Base-by-base conservation (phyloP, 2,797 vertebrate genomes). In the Lophius americanus region DNA sequence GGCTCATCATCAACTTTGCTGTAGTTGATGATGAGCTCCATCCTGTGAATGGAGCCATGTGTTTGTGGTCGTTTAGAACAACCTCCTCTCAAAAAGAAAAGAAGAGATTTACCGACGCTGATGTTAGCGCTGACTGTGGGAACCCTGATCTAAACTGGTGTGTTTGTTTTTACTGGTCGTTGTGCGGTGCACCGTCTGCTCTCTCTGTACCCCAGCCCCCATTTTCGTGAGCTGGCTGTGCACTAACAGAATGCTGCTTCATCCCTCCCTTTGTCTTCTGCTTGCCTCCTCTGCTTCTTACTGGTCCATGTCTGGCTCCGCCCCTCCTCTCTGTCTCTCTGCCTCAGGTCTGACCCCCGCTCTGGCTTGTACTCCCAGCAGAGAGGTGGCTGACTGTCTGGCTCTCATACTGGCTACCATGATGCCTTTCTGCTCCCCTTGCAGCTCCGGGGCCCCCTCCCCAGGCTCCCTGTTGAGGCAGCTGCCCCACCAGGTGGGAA, bases 331-430 rank as follows among this genome's bases (percentile, higher is more conserved):
- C 68, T 80, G 52, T 88, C 76, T 86, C 77, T 90, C 78, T 88
- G 50, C 73, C 95, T 92, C 94, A 98, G 97, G 97, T 96, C 94
- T 98, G 89, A 98, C 96, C 54, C 96, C 97, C 90, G 96, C 96
- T 95, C 95, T 98, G 94, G 97, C 97, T 97, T 98, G 96, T 32
- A 95, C 96, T 94, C 95, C 98, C 92, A 99, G 96, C 95, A 96
- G 95, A 94, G 95, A 97, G 90, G 96, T 98, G 92, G 96, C 97
- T 92, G 96, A 97, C 94, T 98, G 96, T 94, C 96, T 98, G 96
- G 96, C 96, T 93, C 97, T 99, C 94, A 97, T 98, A 96, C 94
- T 99, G 96, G 96, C 96, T 94, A 94, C 98, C 96, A 98, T 98
- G 97, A 98, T 97, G 95, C 96, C 96, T 96, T 97, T 98, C 91